Conservation (phyloP, 2,888 invertebrate species). For the Unio delphinus region DNA sequence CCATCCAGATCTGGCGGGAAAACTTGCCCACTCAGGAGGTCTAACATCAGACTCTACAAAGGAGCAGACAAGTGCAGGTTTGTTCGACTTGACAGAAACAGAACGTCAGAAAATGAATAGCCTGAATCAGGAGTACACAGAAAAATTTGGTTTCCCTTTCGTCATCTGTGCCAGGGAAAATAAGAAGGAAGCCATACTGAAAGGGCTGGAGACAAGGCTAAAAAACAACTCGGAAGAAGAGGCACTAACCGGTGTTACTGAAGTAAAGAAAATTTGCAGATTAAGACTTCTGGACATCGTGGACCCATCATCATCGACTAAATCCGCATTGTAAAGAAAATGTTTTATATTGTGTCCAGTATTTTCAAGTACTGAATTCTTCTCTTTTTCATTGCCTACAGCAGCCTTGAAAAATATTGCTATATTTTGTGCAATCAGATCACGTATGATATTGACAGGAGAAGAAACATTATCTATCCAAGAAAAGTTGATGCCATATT, state of each 20-base stretch:
- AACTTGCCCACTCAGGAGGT: conserved; percentile 27
- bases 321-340: not conserved
- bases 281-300: conserved; percentile 40
- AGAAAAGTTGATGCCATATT: too few species aligned
- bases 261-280: conserved; percentile 52
- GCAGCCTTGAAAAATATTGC: too few species aligned
- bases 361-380: too few species aligned
- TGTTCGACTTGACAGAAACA: conserved; percentile 29
- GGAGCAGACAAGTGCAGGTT: conserved; percentile 46
- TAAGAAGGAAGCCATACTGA: conserved; percentile 50
- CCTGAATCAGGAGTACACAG: conserved; percentile 40
- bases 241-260: conserved; percentile 38
- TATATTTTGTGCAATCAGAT: too few species aligned
- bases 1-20: conserved; percentile 52
- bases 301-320: conserved; percentile 3
- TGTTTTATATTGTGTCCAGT: too few species aligned
- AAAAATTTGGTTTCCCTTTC: conserved; percentile 56
- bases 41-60: conserved; percentile 42
- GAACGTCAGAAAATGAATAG: conserved; percentile 31
- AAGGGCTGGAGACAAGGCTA: conserved; percentile 34
- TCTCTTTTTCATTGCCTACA: too few species aligned
- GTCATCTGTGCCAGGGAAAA: conserved; percentile 54
- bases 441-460: too few species aligned
- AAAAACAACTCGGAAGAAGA: conserved; percentile 32
- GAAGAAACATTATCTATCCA: too few species aligned